Base-by-base conservation (phyloP, 1,140 invertebrate species). In the Protaetia brevitarsis region DNA sequence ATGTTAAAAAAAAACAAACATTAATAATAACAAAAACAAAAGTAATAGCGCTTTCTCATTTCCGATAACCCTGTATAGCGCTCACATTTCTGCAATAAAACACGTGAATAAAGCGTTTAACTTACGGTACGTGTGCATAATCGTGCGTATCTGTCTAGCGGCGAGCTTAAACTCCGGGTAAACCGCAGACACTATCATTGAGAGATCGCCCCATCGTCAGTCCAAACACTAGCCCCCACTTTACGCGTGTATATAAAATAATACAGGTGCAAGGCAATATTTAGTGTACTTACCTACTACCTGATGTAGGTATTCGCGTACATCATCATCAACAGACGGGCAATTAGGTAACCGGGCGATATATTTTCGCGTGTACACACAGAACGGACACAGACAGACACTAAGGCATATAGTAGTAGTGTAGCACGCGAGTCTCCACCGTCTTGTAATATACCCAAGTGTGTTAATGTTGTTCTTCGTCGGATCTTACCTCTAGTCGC, bases 401-500 rank as follows among this genome's bases (percentile, higher is more conserved):
- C 41, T 21, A 51, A 45, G 13, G 26, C 21, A 23, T 26, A 19
- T 51, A 13, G 11, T 51, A 16, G 19, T 19, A 10, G 6, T 16
- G 19, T 16, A 13, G 41, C 31, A 51, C 41, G 21, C 19, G 19
- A 19, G 41, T 19, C 19, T 23, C 26, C 41, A 23, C 11, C 19
- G 41, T 51, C 26, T 51, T 21, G 26, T 23, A 51, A 16, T 51
- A 1, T 51, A 16, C 6, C 26, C 41, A 19, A 51, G 41, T 51
- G 41, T 23, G 41, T 51, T 51, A 51, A 51, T 51, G 41, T 51
- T 51, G 41, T 51, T 26, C 41, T 51, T 23, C 41, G 11, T 51
- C 19, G 41, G 41, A 51, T 51, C 41, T 51, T 51, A 51, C 41
- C 41, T 51, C 8, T 51, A n/a, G n/a, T n/a, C n/a, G n/a, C n/a